Evolutionary conservation across 2,113 vertebrate species (phyloP), one percentile per base, ranked within the genome.

Genomic region (Columba janthina): DNA sequence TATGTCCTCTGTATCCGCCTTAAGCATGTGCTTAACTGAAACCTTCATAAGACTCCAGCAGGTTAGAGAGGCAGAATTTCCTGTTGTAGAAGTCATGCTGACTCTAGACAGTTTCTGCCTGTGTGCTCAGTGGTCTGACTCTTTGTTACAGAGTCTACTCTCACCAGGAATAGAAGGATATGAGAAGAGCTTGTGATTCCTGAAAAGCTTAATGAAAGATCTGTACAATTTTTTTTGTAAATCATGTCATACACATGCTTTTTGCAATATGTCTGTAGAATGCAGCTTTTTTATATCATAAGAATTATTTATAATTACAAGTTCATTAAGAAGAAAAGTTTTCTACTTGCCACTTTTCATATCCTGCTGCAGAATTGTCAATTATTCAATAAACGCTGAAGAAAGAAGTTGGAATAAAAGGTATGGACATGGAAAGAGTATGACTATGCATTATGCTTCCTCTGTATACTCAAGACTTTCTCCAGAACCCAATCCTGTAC

Each of bases 281-380:
- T 96, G 93, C 72, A 97, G 91, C 89, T 93, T 97, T 97, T 97
- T 98, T 97, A 97, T 97, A 97, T 96, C 92, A 84, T 97, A 97
- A 95, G 96, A 93, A 98, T 98, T 98, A 97, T 98, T 98, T 98
- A 98, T 98, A 97, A 97, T 97, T 97, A 97, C 96, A 97, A 97
- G 97, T 96, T 97, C 94, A 98, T 98, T 98, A 98, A 98, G 96
- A 98, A 75, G 95, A 94, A 90, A 96, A 97, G 89, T 97, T 95
- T 97, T 97, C 94, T 96, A 74, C 97, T 97, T 97, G 93, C 96
- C 89, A 90, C 95, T 97, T 98, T 97, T 97, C 84, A 97, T 95
- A 95, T 57, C 70, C 74, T 95, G 92, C 96, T 18, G 58, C n/a
- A 78, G 76, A 94, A 77, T 77, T 81, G 89, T 92, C 71, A 66